A percentile compares a stretch with the other conserved stretches of the same genome.
phyloP scores from a whole-genome alignment of 2,113 vertebrate species.

The Dryoscopus gambensis region DNA sequence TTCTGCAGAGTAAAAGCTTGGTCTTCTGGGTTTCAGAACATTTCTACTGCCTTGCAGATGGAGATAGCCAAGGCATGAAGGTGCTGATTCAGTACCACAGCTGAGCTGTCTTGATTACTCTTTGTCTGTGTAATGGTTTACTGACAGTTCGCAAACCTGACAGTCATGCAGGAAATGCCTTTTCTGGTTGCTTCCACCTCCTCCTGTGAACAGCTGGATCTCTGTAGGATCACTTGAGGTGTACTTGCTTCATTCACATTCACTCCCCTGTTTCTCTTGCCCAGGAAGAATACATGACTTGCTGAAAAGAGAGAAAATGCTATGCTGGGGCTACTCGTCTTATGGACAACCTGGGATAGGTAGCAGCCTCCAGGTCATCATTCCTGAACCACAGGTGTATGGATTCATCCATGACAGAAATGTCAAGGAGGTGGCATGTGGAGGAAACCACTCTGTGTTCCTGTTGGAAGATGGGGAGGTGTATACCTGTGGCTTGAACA shows the following conservation, averaged over 20 bases:
- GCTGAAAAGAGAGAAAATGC: constrained; percentile 80
- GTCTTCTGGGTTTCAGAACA: neutral
- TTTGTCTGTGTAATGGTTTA: neutral
- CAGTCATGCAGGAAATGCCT: neutral
- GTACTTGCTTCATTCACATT: neutral
- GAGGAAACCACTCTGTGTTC: constrained; percentile 88
- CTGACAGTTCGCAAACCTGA: neutral
- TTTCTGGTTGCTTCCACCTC: neutral
- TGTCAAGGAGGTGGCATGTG: constrained; percentile 87
- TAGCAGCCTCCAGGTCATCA: constrained; percentile 71
- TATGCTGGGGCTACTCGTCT: constrained; percentile 93
- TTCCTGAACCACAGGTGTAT: constrained; percentile 82
- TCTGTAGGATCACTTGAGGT: neutral
- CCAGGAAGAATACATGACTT: constrained; percentile 68
- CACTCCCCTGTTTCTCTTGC: neutral
- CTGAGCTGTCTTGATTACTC: neutral
- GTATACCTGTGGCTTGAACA: constrained; percentile 91
- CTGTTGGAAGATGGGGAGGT: constrained; percentile 89
- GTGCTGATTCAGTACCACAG: neutral
- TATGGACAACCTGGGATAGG: constrained; percentile 87
- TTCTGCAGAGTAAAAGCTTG: neutral
- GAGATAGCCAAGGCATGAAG: neutral
- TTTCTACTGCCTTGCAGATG: neutral
- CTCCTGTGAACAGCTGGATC: neutral
- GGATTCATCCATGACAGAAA: constrained; percentile 78